Conservation (phyloP, 2,888 invertebrate genomes). For the Epistrophe grossulariae region DNA sequence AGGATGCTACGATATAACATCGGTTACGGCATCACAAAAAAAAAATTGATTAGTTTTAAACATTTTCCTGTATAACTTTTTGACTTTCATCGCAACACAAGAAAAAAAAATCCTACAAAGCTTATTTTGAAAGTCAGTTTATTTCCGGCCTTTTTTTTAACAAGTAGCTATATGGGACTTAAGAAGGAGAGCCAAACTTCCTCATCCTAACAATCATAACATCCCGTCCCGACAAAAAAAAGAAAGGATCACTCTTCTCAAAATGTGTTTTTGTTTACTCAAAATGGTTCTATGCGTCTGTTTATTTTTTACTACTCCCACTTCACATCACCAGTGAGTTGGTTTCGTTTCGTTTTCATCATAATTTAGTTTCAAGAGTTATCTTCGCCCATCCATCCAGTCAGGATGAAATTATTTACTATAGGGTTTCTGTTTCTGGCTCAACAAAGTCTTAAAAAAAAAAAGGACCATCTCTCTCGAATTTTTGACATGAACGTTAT, state of each 20-base stretch:
- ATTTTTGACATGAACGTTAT: conserved; percentile 58
- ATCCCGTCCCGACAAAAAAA: too few species aligned
- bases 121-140: conserved; percentile 5
- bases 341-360: not conserved
- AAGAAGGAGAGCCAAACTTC: not conserved
- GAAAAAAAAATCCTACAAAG: not conserved
- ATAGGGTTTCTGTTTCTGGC: not conserved
- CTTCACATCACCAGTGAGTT: not conserved
- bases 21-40: not conserved
- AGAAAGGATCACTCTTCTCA: conserved; percentile 3
- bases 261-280: conserved; percentile 27
- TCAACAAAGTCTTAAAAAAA: not conserved
- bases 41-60: conserved; percentile 17
- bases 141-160: not conserved
- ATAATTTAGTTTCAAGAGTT: conserved; percentile 38
- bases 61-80: not conserved
- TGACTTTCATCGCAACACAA: not conserved
- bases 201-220: not conserved
- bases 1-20: not conserved
- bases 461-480: not conserved
- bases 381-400: conserved; percentile 41
- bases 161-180: not conserved
- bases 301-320: not conserved
- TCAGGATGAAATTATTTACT: conserved; percentile 48
- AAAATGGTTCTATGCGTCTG: conserved; percentile 4